Evolutionary conservation across 2,113 vertebrate species (phyloP).

Genomic region (Heloderma charlesbogerti): DNA sequence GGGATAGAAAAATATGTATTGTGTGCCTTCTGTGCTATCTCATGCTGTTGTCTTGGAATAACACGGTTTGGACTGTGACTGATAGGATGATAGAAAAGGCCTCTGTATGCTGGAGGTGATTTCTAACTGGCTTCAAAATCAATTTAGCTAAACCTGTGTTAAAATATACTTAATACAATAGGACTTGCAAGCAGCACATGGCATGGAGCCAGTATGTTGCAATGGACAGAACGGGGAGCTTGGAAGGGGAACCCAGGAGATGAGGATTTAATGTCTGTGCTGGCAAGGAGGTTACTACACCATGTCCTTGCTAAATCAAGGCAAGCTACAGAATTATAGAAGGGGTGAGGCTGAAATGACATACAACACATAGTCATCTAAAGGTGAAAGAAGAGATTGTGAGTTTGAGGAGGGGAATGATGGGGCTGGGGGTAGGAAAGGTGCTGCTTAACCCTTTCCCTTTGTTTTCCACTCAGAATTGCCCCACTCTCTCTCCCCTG

Average conservation of each 20-base stretch:
- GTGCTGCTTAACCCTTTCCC: not conserved
- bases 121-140: constrained; percentile 17
- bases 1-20: constrained; percentile 3
- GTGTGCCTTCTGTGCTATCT: not conserved
- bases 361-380: not conserved
- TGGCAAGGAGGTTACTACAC: not conserved
- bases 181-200: not conserved
- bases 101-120: not conserved
- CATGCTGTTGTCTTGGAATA: constrained; percentile 1
- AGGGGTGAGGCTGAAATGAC: not conserved
- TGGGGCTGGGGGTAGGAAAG: not conserved
- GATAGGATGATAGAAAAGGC: constrained; percentile 27
- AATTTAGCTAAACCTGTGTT: not conserved
- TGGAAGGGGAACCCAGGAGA: not conserved
- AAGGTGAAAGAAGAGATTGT: no score
- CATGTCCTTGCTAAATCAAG: not conserved
- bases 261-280: not conserved
- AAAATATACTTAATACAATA: not conserved
- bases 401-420: not conserved
- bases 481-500: no score
- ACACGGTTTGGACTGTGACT: not conserved
- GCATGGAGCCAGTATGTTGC: rapidly evolving
- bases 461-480: not conserved
- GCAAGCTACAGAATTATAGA: not conserved
- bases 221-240: not conserved